Conservation (phyloP, 2,888 invertebrate species). For the Clunio marinus region DNA sequence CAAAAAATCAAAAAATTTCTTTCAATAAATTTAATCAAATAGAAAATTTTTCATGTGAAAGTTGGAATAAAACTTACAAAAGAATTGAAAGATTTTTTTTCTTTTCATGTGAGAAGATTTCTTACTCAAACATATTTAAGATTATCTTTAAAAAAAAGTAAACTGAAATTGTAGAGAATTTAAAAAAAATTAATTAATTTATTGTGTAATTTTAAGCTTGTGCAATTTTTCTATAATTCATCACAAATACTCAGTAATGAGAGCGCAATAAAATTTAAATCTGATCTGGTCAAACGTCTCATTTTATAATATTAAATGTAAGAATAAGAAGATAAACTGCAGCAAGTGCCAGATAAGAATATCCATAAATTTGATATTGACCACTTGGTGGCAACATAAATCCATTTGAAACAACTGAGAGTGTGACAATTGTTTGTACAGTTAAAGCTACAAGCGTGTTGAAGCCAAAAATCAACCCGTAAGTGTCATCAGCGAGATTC, state of each 20-base stretch:
- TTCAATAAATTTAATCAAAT: background rate
- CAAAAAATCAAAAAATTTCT: too few species aligned
- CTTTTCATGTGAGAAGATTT: too few species aligned
- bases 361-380: slow-evolving; percentile 18
- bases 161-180: background rate
- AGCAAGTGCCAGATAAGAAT: background rate
- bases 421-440: slow-evolving; percentile 73
- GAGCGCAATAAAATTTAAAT: background rate
- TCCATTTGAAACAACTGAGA: slow-evolving; percentile 29
- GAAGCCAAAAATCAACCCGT: slow-evolving; percentile 84
- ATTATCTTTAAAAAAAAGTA: background rate
- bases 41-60: background rate
- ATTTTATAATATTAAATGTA: background rate
- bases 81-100: too few species aligned
- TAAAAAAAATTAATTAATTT: too few species aligned
- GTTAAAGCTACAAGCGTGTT: slow-evolving; percentile 78
- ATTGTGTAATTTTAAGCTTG: too few species aligned
- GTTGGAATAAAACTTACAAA: too few species aligned
- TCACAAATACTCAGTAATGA: background rate
- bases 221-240: slow-evolving; percentile 5
- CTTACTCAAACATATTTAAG: too few species aligned
- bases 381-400: slow-evolving; percentile 8
- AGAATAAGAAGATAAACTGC: background rate
- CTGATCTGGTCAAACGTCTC: background rate
- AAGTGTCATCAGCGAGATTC: slow-evolving; percentile 74